Evolutionary conservation across 37 sponge, comb jelly and placozoan species (phyloP).

Genomic region (Eunapius fragilis): DNA sequence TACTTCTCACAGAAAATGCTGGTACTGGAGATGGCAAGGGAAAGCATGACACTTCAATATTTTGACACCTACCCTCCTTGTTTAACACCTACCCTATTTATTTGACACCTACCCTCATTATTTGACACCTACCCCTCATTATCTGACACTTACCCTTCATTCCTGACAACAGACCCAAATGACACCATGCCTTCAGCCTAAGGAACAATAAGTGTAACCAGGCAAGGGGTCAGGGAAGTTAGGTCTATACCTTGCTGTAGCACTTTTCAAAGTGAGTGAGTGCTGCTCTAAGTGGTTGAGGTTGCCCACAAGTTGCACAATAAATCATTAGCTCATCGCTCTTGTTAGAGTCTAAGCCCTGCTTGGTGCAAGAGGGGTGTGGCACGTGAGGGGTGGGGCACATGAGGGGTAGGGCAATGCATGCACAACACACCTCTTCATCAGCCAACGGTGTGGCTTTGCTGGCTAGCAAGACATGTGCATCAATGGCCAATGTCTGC

Average conservation of each 20-base stretch:
- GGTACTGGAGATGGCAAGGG: constrained; percentile 33
- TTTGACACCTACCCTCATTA: no score
- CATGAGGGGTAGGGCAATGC: neutral
- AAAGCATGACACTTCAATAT: no score
- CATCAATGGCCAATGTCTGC: constrained; percentile 47
- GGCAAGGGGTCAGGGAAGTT: neutral
- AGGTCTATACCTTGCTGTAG: constrained; percentile 76
- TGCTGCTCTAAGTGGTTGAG: constrained; percentile 77
- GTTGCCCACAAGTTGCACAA: constrained; percentile 92
- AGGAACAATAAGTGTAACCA: neutral
- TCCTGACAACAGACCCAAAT: constrained; percentile 73
- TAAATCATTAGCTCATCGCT: constrained; percentile 86
- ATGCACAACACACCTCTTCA: constrained; percentile 22
- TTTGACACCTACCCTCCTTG: no score
- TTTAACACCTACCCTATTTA: no score
- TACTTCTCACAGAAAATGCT: constrained; percentile 94
- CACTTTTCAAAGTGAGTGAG: constrained; percentile 94
- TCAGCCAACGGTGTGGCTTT: constrained; percentile 21
- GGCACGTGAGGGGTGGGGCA: neutral
- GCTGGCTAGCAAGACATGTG: constrained; percentile 18
- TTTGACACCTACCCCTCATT: no score
- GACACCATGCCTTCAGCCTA: constrained; percentile 84
- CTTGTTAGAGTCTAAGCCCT: constrained; percentile 41
- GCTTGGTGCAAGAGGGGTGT: neutral
- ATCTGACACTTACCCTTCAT: constrained; percentile 79